Evolutionary conservation across 2,797 vertebrate species (phyloP).

Genomic region (Acrossocheilus wenchowensis): DNA sequence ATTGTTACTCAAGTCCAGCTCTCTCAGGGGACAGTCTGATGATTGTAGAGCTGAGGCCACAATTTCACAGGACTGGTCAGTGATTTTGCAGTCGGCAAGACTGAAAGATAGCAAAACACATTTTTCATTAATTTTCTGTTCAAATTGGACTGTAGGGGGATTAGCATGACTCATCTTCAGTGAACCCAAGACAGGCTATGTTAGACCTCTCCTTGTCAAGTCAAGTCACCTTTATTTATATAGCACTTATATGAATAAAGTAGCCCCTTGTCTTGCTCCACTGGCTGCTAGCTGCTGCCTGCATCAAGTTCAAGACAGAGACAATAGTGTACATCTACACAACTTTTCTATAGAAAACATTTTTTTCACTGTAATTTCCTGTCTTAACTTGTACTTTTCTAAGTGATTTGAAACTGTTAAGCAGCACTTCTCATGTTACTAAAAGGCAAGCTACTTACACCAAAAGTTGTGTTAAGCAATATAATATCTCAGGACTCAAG

Average conservation of each 20-base stretch:
- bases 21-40: background rate
- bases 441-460: background rate
- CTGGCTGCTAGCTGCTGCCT: background rate
- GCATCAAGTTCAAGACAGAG: background rate
- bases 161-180: background rate
- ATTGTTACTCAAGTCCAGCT: conserved; percentile 11
- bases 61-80: background rate
- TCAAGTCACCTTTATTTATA: too few species aligned
- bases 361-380: background rate
- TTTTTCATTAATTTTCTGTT: background rate
- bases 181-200: background rate
- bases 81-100: background rate
- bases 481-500: background rate
- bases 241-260: too few species aligned
- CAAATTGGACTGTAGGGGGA: background rate
- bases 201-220: background rate
- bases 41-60: conserved; percentile 6
- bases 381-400: background rate
- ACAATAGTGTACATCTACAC: background rate
- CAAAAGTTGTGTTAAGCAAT: background rate
- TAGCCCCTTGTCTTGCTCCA: background rate
- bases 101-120: background rate
- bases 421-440: background rate
- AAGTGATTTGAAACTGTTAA: background rate
- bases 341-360: background rate